A percentile compares a stretch with the other conserved stretches of the same genome.
Evolutionary conservation across 2,797 vertebrate genomes (phyloP).

Genomic region (Mus minutoides): DNA sequence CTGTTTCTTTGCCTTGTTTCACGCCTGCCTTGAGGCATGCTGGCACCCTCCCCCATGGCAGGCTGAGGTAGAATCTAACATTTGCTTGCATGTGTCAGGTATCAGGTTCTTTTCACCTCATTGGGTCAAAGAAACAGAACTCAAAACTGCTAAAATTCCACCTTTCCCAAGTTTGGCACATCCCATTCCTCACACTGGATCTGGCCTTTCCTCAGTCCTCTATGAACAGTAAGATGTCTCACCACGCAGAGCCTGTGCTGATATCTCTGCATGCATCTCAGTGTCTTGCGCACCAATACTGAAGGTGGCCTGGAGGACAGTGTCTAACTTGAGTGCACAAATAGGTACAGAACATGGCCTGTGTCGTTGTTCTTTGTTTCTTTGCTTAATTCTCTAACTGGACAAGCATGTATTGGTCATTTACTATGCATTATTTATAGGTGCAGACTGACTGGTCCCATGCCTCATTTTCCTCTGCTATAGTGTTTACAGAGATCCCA

Average conservation of each 20-base stretch:
- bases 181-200: no score
- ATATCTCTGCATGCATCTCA: not conserved
- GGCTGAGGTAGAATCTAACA: not conserved
- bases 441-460: accelerated
- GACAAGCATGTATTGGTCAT: not conserved
- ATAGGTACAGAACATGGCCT: not conserved
- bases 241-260: accelerated
- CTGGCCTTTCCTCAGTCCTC: accelerated
- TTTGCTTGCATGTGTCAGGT: accelerated
- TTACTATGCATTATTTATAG: accelerated
- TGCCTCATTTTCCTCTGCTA: accelerated
- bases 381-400: not conserved
- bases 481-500: not conserved
- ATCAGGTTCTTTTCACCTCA: no score
- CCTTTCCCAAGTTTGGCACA: not conserved
- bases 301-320: accelerated
- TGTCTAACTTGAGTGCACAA: not conserved
- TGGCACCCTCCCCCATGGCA: not conserved
- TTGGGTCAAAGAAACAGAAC: not conserved
- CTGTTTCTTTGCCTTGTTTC: not conserved
- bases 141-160: not conserved
- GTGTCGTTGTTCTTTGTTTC: not conserved
- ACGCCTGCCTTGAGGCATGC: not conserved
- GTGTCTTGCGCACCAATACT: no score
- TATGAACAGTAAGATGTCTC: accelerated